phyloP scores from a whole-genome alignment of 2,113 vertebrate species.

The Irena cyanogastra region DNA sequence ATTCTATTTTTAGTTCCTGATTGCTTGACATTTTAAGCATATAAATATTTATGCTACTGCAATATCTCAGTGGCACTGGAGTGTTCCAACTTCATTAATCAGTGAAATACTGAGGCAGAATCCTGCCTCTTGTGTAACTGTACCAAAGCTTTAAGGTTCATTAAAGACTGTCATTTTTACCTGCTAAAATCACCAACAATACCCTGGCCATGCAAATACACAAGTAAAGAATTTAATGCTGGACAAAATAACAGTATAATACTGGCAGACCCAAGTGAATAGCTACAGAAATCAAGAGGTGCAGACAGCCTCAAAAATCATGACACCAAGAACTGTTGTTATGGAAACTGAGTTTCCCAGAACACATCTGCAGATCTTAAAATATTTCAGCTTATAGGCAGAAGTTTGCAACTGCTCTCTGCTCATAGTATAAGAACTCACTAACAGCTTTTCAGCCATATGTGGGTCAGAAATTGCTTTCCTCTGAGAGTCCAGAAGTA shows the following conservation, averaged over 20 bases:
- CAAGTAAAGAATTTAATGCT: background rate
- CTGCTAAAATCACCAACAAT: background rate
- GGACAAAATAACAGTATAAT: background rate
- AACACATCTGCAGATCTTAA: background rate
- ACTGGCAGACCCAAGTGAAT: background rate
- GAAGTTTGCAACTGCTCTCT: background rate
- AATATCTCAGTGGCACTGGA: background rate
- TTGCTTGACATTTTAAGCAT: background rate
- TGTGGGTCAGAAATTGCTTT: background rate
- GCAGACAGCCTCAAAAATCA: background rate
- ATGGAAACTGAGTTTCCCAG: conserved; percentile 5
- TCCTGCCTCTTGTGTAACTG: background rate
- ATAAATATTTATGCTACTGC: background rate
- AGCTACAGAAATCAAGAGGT: background rate
- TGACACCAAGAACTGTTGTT: background rate
- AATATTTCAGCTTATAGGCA: background rate
- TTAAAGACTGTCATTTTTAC: background rate
- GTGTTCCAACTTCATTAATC: background rate
- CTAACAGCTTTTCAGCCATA: background rate
- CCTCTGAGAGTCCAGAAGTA: background rate
- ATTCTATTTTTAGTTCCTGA: background rate
- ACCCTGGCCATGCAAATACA: background rate
- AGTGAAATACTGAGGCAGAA: background rate
- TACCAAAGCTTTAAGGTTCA: background rate
- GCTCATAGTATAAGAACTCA: background rate